A percentile compares a stretch with the other conserved stretches of the same genome.
Evolutionary conservation across 1,140 invertebrate genomes (phyloP).

Genomic region (Nymphalis io): DNA sequence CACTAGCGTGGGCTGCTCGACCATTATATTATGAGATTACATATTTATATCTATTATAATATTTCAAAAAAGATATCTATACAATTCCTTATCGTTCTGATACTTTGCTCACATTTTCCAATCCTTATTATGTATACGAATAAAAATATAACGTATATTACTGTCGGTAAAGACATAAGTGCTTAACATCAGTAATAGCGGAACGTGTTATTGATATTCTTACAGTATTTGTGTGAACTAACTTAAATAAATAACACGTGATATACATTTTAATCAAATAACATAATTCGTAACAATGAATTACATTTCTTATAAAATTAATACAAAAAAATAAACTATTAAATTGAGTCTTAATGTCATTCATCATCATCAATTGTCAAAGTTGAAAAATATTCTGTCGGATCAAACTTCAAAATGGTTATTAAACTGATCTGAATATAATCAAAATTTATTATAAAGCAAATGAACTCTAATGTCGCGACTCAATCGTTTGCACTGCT

Average conservation of each 20-base stretch:
- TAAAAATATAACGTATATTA: not conserved
- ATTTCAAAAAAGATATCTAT: conserved; percentile 5
- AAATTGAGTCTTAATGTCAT: too few species aligned
- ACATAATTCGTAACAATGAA: too few species aligned
- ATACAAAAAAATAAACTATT: not conserved
- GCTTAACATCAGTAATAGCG: too few species aligned
- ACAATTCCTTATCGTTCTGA: conserved; percentile 9
- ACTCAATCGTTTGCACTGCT: too few species aligned
- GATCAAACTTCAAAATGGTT: not conserved
- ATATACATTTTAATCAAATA: too few species aligned
- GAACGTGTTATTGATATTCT: too few species aligned
- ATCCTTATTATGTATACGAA: not conserved
- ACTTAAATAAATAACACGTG: too few species aligned
- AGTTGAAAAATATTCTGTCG: not conserved
- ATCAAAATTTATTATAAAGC: too few species aligned
- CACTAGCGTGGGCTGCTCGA: conserved; percentile 15
- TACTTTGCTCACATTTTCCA: conserved; percentile 26
- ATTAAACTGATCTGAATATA: too few species aligned
- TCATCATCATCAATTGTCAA: not conserved
- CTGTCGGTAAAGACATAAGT: too few species aligned
- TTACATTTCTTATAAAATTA: not conserved
- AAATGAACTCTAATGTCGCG: too few species aligned
- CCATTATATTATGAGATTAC: conserved; percentile 19
- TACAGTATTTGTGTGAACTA: too few species aligned
- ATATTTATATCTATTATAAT: conserved; percentile 24